A percentile compares a stretch with the other conserved stretches of the same genome.
These are phyloP conservation scores for Hydrozoanthus gracilis DNA, from an alignment of 92 coral and sea anemone species.

Conservation along the genomic window DNA sequence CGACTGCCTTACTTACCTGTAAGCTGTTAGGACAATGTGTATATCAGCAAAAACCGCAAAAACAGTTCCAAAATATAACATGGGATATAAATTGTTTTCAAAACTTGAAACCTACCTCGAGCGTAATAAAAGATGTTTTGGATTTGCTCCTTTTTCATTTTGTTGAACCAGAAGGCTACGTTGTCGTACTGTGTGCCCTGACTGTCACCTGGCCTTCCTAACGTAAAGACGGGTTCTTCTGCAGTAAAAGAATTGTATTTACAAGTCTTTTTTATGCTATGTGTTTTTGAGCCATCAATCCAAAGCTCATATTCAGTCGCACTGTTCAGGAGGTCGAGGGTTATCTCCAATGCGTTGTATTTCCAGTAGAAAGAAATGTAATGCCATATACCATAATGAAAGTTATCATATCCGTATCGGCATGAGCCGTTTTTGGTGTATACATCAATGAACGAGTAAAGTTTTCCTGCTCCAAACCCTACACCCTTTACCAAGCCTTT, in stretches of 20 bases:
- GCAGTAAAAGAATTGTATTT: not conserved
- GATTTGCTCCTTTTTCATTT: not conserved
- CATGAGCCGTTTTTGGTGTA: not conserved
- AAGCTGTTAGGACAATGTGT: no score
- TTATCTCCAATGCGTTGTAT: not conserved
- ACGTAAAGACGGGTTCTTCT: not conserved
- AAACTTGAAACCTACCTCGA: not conserved
- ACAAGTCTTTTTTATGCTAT: not conserved
- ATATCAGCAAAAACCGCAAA: no score
- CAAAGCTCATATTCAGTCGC: no score
- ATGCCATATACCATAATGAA: not conserved
- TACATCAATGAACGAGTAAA: not conserved
- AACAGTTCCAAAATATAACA: no score
- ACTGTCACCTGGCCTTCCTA: not conserved
- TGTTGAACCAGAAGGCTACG: slow-evolving; percentile 28
- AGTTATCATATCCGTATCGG: not conserved
- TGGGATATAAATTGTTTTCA: no score
- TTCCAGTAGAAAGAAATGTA: not conserved
- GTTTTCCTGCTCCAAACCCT: not conserved
- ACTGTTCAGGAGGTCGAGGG: not conserved
- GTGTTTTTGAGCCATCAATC: not conserved
- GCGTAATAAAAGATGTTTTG: not conserved
- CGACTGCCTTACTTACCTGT: no score
- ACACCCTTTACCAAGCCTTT: slow-evolving; percentile 10
- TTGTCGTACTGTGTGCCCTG: slow-evolving; percentile 31